Percentiles rank a stretch among this genome's conserved stretches.
These are phyloP conservation scores for Scaptomyza graminum DNA, from an alignment of 1,140 invertebrate species.

Conservation along the genomic window DNA sequence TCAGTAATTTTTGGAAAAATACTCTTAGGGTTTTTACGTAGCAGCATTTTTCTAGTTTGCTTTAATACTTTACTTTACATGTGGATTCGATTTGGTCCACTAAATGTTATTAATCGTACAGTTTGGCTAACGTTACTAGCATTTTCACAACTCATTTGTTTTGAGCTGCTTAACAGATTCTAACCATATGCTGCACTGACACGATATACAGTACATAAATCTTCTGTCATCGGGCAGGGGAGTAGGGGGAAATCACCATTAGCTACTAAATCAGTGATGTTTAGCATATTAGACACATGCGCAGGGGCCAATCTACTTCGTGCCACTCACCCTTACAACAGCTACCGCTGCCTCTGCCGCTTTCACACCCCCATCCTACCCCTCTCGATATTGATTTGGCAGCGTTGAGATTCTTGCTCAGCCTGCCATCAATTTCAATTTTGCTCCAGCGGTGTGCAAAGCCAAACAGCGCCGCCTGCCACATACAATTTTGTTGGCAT, in stretches of 20 bases:
- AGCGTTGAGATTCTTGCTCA: conserved; percentile 48
- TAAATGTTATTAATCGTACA: conserved; percentile 20
- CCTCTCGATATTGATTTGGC: conserved; percentile 65
- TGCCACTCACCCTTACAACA: not conserved
- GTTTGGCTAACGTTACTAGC: conserved; percentile 10
- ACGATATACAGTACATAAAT: conserved; percentile 48
- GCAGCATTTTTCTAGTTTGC: too few species aligned
- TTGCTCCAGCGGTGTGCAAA: conserved; percentile 65
- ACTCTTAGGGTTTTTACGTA: too few species aligned
- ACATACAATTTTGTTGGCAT: conserved; percentile 71
- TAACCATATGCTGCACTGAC: conserved; percentile 40
- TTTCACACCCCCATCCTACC: not conserved
- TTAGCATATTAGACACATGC: conserved; percentile 79
- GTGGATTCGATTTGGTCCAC: not conserved
- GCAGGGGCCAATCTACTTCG: conserved; percentile 40
- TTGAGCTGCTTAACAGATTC: conserved; percentile 42
- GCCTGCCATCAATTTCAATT: conserved; percentile 83
- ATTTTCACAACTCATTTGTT: conserved; percentile 52
- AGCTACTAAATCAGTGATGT: conserved; percentile 72
- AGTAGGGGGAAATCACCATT: conserved; percentile 28
- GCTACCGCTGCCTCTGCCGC: not conserved
- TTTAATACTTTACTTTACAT: too few species aligned
- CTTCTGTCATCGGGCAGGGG: conserved; percentile 27
- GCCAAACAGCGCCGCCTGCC: conserved; percentile 77
- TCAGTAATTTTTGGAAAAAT: not conserved